Percentiles rank a stretch among this genome's conserved stretches.
phyloP scores from a whole-genome alignment of 1,140 invertebrate genomes.

The Drosophila bocki region DNA sequence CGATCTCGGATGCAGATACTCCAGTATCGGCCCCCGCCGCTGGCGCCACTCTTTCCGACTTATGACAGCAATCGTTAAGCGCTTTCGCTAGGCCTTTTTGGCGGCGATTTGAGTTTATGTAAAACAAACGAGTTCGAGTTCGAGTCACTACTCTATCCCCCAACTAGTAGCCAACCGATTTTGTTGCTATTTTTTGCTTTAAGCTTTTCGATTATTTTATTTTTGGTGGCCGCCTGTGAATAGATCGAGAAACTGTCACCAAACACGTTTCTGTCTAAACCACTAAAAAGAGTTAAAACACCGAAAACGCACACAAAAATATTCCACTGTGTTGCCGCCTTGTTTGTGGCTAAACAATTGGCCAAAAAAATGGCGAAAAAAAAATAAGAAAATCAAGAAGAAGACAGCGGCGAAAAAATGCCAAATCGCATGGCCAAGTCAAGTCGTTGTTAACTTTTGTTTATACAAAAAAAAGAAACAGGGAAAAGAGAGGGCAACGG shows the following conservation, averaged over 20 bases:
- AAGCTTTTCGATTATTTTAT: conserved; percentile 31
- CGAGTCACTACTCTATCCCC: conserved; percentile 37
- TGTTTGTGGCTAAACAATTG: conserved; percentile 71
- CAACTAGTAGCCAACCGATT: conserved; percentile 55
- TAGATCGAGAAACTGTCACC: conserved; percentile 76
- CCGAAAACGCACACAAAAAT: conserved; percentile 47
- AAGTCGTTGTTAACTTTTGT: conserved; percentile 68
- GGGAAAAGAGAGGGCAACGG: conserved; percentile 39
- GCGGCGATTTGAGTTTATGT: conserved; percentile 69
- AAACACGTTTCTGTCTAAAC: conserved; percentile 49
- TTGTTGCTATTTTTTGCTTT: conserved; percentile 26
- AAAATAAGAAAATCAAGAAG: conserved; percentile 35
- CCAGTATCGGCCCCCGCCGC: conserved; percentile 19
- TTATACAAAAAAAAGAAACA: conserved; percentile 55
- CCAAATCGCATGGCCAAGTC: conserved; percentile 67
- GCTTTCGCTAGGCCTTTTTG: conserved; percentile 77
- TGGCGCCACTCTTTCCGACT: conserved; percentile 66
- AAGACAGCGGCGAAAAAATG: conserved; percentile 51
- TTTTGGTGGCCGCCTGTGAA: conserved; percentile 49
- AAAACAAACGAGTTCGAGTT: conserved; percentile 78
- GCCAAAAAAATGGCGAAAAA: conserved; percentile 48
- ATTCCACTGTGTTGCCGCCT: conserved; percentile 68
- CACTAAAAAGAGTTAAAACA: conserved; percentile 2
- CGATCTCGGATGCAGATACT: conserved; percentile 41
- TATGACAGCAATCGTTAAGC: conserved; percentile 52